Evolutionary conservation across 2,888 invertebrate species (phyloP), one percentile per base, ranked within the genome.

Genomic region (Xestia c-nigrum): DNA sequence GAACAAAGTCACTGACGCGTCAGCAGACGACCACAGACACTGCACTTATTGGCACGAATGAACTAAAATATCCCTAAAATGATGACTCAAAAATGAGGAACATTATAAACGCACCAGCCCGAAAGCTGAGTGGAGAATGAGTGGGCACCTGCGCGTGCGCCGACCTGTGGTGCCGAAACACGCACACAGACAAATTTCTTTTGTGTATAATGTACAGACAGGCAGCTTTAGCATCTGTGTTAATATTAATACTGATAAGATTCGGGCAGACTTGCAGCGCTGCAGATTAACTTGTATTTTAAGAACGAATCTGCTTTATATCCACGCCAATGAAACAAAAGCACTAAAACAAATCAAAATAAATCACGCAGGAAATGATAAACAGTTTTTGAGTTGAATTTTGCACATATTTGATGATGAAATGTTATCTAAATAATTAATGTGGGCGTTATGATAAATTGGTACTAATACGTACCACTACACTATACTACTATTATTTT

Each of bases 121-220:
- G 65, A 84, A 83, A 71, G 82, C 79, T 69, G 81, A 80, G 78
- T 83, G 72, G n/a, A 66, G 80, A 84, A 83, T 88, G 83, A 83
- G 69, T 61, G 55, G 78, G 76, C 80, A 88, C 87, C 85, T 86
- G 87, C 85, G 85, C 85, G 64, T 65, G 64, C 86, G 81, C 76
- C 86, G 80, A 75, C 78, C 80, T 78, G 83, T 81, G 64, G 59
- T 61, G 75, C 86, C 83, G 43, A 83, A 83, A 84, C 85, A 78
- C 86, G 61, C 86, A 81, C 87, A 87, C 86, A 43, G 5, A 43
- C 67, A 21, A 66, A 65, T 40, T 21, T 64, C 21, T 65, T 50
- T 50, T 72, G 78, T 73, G 64, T 63, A 59, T n/a, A n/a, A n/a
- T 43, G n/a, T 43, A 43, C 64, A 43, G 43, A 43, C 61, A 64